Evolutionary conservation across 2,113 vertebrate genomes (phyloP).

Genomic region (Cavia porcellus): DNA sequence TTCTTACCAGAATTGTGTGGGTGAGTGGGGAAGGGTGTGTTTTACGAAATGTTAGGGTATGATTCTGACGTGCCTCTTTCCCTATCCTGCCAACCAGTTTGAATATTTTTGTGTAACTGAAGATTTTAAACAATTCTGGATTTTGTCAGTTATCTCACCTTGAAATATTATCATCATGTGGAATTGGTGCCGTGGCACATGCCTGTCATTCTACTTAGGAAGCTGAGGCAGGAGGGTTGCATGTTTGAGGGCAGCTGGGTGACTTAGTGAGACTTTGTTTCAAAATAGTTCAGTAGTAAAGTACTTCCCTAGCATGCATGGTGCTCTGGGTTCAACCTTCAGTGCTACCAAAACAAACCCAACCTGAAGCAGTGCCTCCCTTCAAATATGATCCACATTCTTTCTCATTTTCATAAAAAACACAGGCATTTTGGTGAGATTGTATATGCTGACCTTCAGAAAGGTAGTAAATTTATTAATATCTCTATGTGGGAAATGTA

Average conservation of each 20-base stretch:
- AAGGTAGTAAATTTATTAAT: not conserved
- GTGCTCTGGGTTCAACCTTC: not conserved
- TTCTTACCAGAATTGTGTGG: not conserved
- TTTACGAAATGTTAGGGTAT: not conserved
- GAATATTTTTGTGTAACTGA: not conserved
- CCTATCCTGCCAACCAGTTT: not conserved
- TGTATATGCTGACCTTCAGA: not conserved
- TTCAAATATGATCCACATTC: not conserved
- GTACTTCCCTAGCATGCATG: not conserved
- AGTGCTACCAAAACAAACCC: not conserved
- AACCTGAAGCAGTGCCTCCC: not conserved
- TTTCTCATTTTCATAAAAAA: not conserved
- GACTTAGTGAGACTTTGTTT: not conserved
- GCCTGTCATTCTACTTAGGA: not conserved
- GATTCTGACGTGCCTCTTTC: not conserved
- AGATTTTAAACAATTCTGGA: not conserved
- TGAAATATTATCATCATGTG: not conserved
- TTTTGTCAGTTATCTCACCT: not conserved
- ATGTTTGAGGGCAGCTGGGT: not conserved
- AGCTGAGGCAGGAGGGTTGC: not conserved
- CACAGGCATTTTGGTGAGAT: not conserved
- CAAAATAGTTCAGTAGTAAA: not conserved
- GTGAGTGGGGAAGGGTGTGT: not conserved
- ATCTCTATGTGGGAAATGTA: not conserved
- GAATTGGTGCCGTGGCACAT: not conserved